Evolutionary conservation across 2,888 invertebrate genomes (phyloP).

Genomic region (Noctua fimbriata): DNA sequence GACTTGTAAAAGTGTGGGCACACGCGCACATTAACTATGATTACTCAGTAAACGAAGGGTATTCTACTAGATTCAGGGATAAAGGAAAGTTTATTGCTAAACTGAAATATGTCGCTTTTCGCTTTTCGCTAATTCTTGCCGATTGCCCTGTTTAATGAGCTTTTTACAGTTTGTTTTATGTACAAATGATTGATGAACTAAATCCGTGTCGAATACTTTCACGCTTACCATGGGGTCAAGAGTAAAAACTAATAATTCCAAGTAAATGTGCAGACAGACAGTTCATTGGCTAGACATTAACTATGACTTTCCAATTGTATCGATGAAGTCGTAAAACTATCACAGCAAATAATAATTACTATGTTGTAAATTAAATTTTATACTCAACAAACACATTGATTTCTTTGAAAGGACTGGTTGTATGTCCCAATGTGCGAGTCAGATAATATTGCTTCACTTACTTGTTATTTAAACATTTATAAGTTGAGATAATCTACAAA

Average conservation of each 20-base stretch:
- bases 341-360: conserved; percentile 13
- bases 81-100: neutral
- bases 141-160: neutral
- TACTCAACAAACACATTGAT: conserved; percentile 8
- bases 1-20: conserved; percentile 34
- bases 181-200: neutral
- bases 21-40: conserved; percentile 1
- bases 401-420: neutral
- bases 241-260: neutral
- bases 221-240: neutral
- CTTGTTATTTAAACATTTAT: conserved; percentile 16
- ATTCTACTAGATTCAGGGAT: neutral
- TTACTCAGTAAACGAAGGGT: conserved; percentile 1
- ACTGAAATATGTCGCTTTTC: neutral
- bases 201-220: neutral
- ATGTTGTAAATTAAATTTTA: conserved; percentile 17
- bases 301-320: conserved; percentile 28
- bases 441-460: neutral
- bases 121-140: neutral
- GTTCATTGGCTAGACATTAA: conserved; percentile 3
- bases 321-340: conserved; percentile 26
- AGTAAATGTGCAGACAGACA: neutral
- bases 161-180: conserved; percentile 9
- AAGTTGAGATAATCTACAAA: conserved; percentile 27
- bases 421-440: neutral